A percentile compares a stretch with the other conserved stretches of the same genome.
Evolutionary conservation across 2,113 vertebrate species (phyloP).

Genomic region (Pipra filicauda): DNA sequence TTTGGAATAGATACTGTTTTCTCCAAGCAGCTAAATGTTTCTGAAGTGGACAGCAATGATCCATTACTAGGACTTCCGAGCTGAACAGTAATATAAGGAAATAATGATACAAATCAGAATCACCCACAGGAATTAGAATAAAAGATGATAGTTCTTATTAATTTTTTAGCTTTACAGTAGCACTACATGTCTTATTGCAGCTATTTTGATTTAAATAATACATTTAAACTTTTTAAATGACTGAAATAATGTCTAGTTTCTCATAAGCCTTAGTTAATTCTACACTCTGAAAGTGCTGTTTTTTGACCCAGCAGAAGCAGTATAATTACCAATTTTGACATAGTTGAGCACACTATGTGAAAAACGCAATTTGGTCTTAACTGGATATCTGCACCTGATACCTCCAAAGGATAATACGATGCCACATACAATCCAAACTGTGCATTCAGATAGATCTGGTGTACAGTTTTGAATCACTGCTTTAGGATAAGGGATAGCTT

Average conservation of each 20-base stretch:
- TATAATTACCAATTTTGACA: not conserved
- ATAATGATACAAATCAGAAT: not conserved
- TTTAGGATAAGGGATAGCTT: not conserved
- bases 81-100: not conserved
- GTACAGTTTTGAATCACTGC: not conserved
- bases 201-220: not conserved
- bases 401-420: not conserved
- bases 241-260: not conserved
- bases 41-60: not conserved
- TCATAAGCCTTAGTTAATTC: not conserved
- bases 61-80: not conserved
- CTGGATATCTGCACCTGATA: not conserved
- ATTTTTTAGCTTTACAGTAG: not conserved
- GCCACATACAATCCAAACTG: not conserved
- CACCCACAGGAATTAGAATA: not conserved
- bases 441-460: not conserved
- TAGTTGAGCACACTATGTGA: not conserved
- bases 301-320: not conserved
- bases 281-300: not conserved
- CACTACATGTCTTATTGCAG: not conserved
- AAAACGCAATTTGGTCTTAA: not conserved
- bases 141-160: not conserved
- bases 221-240: not conserved
- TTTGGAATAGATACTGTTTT: not conserved
- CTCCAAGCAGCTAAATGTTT: not conserved